A percentile compares a stretch with the other conserved stretches of the same genome.
These are phyloP conservation scores for Pollenia labialis DNA, from an alignment of 2,888 invertebrate species.

Conservation along the genomic window DNA sequence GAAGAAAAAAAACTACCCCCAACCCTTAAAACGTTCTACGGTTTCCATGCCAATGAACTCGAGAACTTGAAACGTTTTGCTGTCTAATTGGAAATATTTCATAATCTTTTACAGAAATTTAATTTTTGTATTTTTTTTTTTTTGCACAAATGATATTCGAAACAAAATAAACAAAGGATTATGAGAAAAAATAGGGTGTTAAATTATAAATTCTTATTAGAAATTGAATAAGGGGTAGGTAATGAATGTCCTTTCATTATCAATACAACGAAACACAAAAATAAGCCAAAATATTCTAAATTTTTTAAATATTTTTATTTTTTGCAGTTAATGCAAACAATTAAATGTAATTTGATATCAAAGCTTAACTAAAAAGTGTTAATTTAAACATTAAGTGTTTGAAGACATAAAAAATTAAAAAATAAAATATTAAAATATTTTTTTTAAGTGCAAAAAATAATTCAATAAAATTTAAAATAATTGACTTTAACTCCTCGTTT, in stretches of 20 bases:
- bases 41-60: slow-evolving; percentile 63
- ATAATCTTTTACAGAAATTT: slow-evolving; percentile 58
- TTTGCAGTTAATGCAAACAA: slow-evolving; percentile 1
- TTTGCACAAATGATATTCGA: not conserved
- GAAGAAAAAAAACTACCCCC: slow-evolving; percentile 57
- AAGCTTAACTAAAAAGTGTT: not conserved
- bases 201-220: slow-evolving; percentile 50
- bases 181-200: slow-evolving; percentile 43
- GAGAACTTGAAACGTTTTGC: slow-evolving; percentile 23
- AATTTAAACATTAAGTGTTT: slow-evolving; percentile 1
- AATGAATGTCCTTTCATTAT: no score
- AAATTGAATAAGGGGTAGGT: not conserved
- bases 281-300: not conserved
- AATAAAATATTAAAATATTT: not conserved
- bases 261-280: slow-evolving; percentile 11
- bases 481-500: not conserved
- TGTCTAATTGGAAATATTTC: slow-evolving; percentile 61
- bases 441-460: not conserved
- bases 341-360: slow-evolving; percentile 31
- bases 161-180: not conserved
- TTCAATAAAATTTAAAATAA: not conserved
- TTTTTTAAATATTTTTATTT: not conserved
- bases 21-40: slow-evolving; percentile 49
- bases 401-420: not conserved
- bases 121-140: not conserved